Evolutionary conservation across 2,888 invertebrate genomes (phyloP).

Genomic region (Ceramica pisi): DNA sequence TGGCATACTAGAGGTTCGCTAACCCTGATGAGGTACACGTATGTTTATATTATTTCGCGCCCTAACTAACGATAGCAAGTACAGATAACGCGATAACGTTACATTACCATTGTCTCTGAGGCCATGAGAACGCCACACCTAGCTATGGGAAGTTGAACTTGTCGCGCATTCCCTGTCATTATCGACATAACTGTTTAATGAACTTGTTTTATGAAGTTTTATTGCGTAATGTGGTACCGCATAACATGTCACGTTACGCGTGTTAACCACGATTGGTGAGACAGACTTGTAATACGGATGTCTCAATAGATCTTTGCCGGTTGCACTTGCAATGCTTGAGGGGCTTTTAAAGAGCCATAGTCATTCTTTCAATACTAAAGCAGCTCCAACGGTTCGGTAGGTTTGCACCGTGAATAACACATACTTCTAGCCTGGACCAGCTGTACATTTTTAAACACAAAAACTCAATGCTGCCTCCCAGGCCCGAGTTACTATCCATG

Average conservation of each 20-base stretch:
- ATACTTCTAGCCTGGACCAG: not conserved
- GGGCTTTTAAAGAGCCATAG: slow-evolving; percentile 17
- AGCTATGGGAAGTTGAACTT: slow-evolving; percentile 72
- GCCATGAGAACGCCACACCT: slow-evolving; percentile 74
- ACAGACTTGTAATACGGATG: slow-evolving; percentile 5
- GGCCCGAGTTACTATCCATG: not conserved
- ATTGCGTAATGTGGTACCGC: slow-evolving; percentile 54
- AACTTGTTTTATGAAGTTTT: slow-evolving; percentile 57
- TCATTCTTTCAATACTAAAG: not conserved
- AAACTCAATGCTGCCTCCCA: not conserved
- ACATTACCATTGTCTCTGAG: slow-evolving; percentile 72
- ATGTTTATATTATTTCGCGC: slow-evolving; percentile 41
- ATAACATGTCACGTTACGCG: slow-evolving; percentile 36
- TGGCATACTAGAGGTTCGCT: slow-evolving; percentile 30
- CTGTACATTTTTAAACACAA: not conserved
- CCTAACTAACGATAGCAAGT: slow-evolving; percentile 56
- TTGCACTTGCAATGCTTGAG: not conserved
- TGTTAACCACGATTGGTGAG: slow-evolving; percentile 20
- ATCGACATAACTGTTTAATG: slow-evolving; percentile 67
- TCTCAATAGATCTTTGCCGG: slow-evolving; percentile 27
- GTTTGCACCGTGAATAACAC: not conserved
- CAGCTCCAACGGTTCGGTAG: not conserved
- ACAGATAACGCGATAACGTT: slow-evolving; percentile 63
- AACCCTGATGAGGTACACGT: slow-evolving; percentile 22
- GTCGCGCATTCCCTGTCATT: slow-evolving; percentile 65